Evolutionary conservation across 2,797 vertebrate genomes (phyloP).

Genomic region (Vireo griseus): DNA sequence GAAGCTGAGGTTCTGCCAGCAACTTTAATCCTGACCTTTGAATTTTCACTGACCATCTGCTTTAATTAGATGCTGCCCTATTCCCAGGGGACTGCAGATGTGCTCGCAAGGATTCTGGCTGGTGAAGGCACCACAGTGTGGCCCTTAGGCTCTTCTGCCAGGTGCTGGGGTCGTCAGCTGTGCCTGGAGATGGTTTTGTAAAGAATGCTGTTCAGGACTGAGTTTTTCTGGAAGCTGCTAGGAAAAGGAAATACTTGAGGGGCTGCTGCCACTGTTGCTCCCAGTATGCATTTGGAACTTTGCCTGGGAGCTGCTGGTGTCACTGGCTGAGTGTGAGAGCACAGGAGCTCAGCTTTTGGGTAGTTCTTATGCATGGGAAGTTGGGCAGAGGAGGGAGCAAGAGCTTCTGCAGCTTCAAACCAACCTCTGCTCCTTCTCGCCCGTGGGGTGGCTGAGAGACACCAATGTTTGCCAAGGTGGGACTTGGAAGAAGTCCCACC

Average conservation of each 20-base stretch:
- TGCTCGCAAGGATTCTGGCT: neutral
- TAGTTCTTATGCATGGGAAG: accelerated
- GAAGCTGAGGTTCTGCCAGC: neutral
- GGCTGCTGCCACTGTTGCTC: neutral
- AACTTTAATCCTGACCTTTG: neutral
- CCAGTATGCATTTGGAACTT: neutral
- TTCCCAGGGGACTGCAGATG: neutral
- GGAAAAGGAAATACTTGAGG: neutral
- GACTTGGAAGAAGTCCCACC: too few species aligned
- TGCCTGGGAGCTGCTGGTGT: neutral
- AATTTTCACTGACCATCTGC: neutral
- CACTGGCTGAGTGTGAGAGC: neutral
- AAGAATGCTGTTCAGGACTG: neutral
- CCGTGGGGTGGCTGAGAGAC: accelerated
- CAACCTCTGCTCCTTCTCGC: neutral
- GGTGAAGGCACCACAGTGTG: neutral
- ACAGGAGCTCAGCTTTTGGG: neutral
- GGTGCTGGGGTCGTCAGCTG: neutral
- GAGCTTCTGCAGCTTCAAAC: neutral
- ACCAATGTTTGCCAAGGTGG: neutral
- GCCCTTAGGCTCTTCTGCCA: neutral
- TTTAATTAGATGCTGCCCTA: neutral
- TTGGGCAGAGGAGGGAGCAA: neutral
- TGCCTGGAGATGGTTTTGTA: neutral
- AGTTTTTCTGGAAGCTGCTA: neutral